Base-by-base conservation (phyloP, 2,797 vertebrate genomes). In the Jordanella pulchra region DNA sequence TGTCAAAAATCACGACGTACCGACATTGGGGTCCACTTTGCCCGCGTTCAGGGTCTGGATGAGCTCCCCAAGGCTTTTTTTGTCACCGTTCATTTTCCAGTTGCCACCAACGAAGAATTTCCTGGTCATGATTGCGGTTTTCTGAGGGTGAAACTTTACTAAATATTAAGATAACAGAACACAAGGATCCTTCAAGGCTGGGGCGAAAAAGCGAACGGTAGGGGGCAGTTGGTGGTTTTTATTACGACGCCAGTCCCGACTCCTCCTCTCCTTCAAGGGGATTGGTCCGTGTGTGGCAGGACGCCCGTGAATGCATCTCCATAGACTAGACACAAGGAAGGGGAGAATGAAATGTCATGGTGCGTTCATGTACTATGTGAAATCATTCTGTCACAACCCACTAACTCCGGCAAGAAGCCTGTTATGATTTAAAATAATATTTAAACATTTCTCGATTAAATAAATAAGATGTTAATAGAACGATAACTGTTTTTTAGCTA, bases 71-170 rank as follows among this genome's bases (percentile, higher is more conserved):
- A 99, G 94, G 73, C 92, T 95, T 66, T 96, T 96, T 95, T 98
- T 99, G 78, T 98, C 95, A 44, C 97, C 97, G 50, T 99, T 99
- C 97, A 99, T 92, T 91, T 99, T 99, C 97, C 97, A 99, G 93
- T 99, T 99, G 4, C 97, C 97, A 77, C 97, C 97, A 0, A 99
- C 97, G 86, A 98, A 99, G 88, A 99, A 98, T 90, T 98, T 98
- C 88, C 97, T 97, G 88, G 90, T 91, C 97, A 98, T 99, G 81
- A n/a, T 91, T 91, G 86, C 83, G 53, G 70, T 67, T 28, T 48
- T 58, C 12, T 23, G 56, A 21, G 4, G 0, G 10, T 1, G 1
- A 39, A 2, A 60, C 30, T 56, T 68, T 28, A 12, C 13, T 39
- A 51, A 21, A 56, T 69, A 65, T 61, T 9, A 14, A 56, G 73